These are phyloP conservation scores for Slavum lentiscoides DNA, from an alignment of 2,888 invertebrate genomes.

Conservation along the genomic window DNA sequence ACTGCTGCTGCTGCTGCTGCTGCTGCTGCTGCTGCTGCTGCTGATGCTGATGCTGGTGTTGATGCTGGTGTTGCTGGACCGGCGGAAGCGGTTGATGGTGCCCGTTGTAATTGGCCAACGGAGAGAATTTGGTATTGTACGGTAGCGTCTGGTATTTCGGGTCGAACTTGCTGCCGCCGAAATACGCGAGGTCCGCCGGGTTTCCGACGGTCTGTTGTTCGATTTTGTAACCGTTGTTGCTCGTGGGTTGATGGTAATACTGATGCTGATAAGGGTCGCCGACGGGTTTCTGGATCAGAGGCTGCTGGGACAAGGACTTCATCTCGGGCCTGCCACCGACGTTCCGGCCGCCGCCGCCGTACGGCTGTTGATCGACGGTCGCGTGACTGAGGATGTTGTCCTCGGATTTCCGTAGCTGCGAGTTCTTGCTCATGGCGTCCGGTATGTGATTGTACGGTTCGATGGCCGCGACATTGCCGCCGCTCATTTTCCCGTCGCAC, in stretches of 20 bases:
- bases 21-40: too few species aligned
- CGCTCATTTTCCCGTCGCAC: conserved; percentile 50
- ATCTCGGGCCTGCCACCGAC: conserved; percentile 6
- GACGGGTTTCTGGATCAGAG: conserved; percentile 31
- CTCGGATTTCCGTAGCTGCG: conserved; percentile 40
- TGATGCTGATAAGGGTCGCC: conserved; percentile 19
- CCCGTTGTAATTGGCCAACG: conserved; percentile 57
- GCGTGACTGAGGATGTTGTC: conserved; percentile 48
- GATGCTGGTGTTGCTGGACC: too few species aligned
- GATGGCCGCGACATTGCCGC: conserved; percentile 74
- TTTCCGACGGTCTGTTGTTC: conserved; percentile 37
- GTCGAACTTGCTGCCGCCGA: conserved; percentile 80
- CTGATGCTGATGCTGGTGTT: too few species aligned
- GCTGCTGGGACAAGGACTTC: conserved; percentile 56
- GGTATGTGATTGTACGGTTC: conserved; percentile 88
- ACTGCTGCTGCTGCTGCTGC: conserved; percentile 25
- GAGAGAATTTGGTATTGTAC: conserved; percentile 82
- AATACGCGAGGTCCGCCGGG: conserved; percentile 64
- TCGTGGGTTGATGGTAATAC: conserved; percentile 57
- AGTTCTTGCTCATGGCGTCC: conserved; percentile 55
- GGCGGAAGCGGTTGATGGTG: conserved; percentile 16
- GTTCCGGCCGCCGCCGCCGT: conserved; percentile 22
- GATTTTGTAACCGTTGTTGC: conserved; percentile 54
- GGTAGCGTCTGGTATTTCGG: conserved; percentile 91
- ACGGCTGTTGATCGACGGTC: conserved; percentile 17